A percentile compares a stretch with the other conserved stretches of the same genome.
phyloP scores from a whole-genome alignment of 2,888 invertebrate genomes.

The Callyntrura guangdongensis region DNA sequence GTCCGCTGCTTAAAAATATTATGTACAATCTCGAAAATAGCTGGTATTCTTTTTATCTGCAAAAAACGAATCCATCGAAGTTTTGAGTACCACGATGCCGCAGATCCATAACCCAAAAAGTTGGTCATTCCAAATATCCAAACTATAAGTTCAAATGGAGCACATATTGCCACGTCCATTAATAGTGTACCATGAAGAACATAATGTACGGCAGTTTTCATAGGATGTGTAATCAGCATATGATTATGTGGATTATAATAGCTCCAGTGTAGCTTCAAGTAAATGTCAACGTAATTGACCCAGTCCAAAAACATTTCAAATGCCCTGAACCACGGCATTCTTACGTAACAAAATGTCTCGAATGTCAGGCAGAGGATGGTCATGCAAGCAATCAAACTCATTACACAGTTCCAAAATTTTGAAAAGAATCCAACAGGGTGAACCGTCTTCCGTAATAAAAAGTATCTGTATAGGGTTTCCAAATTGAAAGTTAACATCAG shows the following conservation, averaged over 20 bases:
- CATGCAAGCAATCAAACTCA: slow-evolving; percentile 74
- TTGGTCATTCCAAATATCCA: slow-evolving; percentile 67
- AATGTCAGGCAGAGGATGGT: slow-evolving; percentile 72
- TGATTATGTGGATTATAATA: slow-evolving; percentile 79
- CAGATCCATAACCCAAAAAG: slow-evolving; percentile 68
- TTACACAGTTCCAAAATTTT: slow-evolving; percentile 78
- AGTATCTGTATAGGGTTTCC: slow-evolving; percentile 59
- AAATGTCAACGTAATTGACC: slow-evolving; percentile 80
- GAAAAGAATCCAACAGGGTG: slow-evolving; percentile 83
- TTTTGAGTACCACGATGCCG: slow-evolving; percentile 77
- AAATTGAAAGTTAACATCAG: background rate
- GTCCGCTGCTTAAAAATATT: slow-evolving; percentile 78
- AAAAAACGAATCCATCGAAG: slow-evolving; percentile 80
- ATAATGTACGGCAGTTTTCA: slow-evolving; percentile 79
- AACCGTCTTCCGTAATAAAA: slow-evolving; percentile 78
- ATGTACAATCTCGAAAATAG: slow-evolving; percentile 78
- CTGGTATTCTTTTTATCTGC: slow-evolving; percentile 78
- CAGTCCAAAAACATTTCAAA: slow-evolving; percentile 75
- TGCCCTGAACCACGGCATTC: slow-evolving; percentile 71
- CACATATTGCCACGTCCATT: slow-evolving; percentile 75
- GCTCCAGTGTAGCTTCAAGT: slow-evolving; percentile 82
- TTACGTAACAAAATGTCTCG: slow-evolving; percentile 74
- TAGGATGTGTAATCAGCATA: slow-evolving; percentile 80
- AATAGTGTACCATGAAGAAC: slow-evolving; percentile 79
- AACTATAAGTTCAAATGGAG: slow-evolving; percentile 79